Base-by-base conservation (phyloP, 1,140 invertebrate genomes). In the Chironomus tepperi region DNA sequence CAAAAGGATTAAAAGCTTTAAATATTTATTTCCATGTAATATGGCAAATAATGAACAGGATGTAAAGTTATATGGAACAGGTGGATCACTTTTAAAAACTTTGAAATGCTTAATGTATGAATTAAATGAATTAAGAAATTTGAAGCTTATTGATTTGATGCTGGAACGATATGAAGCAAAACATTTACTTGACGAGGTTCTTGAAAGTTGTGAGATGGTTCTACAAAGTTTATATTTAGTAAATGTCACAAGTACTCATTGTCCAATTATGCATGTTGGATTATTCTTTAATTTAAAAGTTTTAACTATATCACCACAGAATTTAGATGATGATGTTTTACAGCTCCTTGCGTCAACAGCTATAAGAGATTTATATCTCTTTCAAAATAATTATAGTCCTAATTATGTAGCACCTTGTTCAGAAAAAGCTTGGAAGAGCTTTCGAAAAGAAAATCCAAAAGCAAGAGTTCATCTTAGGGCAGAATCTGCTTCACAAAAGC, bases 11-110 rank as follows among this genome's bases (percentile, higher is more conserved):
- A 82, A 85, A 2, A 85, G 86, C 1, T 80, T 93, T 7, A 88
- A 90, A 76, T 94, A 94, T 78, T 89, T 89, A 2, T 95, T 95
- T 80, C 89, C 90, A 0, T 95, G 93, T 79, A 90, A 92, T 77
- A 90, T 91, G 86, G 83, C 85, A 77, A 85, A 88, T 73, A 85
- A 89, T 81, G 84, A 83, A 42, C 87, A 87, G 78, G 83, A 84
- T 73, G 85, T 86, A 34, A 85, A 86, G 80, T 82, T 91, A 0
- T 92, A 90, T 80, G 92, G 91, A 42, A 94, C 92, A 7, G 92
- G 92, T 9, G 92, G 90, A 0, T 88, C 90, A 80, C 77, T 92
- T 3, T 77, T 92, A 0, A 87, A 86, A 76, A 86, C 88, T 1
- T 80, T 94, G 0, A 92, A 92, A 79, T 83, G 89, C 75, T 82